Evolutionary conservation across 2,113 vertebrate genomes (phyloP).

Genomic region (Lagopus muta): DNA sequence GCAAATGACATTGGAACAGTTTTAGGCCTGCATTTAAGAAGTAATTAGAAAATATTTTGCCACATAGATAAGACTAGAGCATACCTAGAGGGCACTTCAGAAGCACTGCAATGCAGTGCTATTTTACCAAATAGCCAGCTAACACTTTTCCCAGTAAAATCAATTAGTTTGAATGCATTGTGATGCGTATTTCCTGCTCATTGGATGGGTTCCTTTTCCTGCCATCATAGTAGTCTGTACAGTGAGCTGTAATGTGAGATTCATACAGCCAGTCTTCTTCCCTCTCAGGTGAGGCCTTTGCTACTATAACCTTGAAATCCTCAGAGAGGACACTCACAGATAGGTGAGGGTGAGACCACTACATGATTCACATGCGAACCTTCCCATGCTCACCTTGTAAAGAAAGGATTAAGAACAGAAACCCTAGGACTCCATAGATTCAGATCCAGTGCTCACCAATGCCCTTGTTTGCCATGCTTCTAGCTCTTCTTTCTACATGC

Average conservation of each 20-base stretch:
- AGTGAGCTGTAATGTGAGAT: rapidly evolving
- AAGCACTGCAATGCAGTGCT: neutral
- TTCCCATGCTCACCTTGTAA: neutral
- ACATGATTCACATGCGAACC: neutral
- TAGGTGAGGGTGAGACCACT: neutral
- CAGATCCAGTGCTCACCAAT: neutral
- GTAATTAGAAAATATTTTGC: neutral
- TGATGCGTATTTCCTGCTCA: neutral
- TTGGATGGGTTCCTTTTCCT: neutral
- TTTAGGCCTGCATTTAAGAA: neutral
- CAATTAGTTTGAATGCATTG: neutral
- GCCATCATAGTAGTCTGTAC: neutral
- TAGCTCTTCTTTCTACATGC: neutral
- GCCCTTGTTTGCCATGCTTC: neutral
- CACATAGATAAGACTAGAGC: neutral
- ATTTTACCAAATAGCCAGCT: slow-evolving; percentile 9
- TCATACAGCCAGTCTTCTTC: neutral
- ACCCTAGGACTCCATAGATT: neutral
- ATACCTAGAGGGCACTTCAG: neutral
- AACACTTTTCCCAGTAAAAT: neutral
- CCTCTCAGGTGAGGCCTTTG: neutral
- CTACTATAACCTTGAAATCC: neutral
- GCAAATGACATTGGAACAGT: neutral
- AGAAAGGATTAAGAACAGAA: slow-evolving; percentile 1
- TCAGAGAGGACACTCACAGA: neutral